Evolutionary conservation across 1,140 invertebrate genomes (phyloP), one percentile per base, ranked within the genome.

Genomic region (Lucilia cuprina): DNA sequence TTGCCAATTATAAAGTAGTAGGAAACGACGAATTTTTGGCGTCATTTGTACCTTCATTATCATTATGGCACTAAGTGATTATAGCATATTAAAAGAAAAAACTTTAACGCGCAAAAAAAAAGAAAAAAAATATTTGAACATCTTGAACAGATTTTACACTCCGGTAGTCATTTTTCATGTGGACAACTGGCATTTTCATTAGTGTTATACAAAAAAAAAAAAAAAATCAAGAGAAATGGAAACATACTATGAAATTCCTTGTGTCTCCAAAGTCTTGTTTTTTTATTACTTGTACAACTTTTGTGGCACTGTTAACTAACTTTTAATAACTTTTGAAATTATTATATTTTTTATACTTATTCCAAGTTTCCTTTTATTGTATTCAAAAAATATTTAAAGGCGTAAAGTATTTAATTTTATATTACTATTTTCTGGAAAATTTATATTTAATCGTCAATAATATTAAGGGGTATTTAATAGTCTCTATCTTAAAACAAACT

Each of bases 151-250:
- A 70, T 70, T 70, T 70, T 70, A 21, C 65, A 21, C 65, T 70
- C 65, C 65, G 65, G 65, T 70, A 70, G 65, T 70, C 65, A 70
- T 70, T 70, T 70, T 70, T 70, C 65, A 70, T 70, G 65, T 70
- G 65, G 65, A 70, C 65, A 70, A 70, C 65, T 70, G 65, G 65
- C 2, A 70, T 70, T 70, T 70, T 70, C 65, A 70, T 70, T 70
- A 70, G n/a, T 70, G 65, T 70, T 19, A 70, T 21, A 70, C 65
- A 21, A 55, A 55, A 55, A 55, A 55, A 55, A 55, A 41, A 5
- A 55, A 55, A 55, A 55, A 55, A 70, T 21, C 19, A 65, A 12
- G 7, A 65, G 50, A 55, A 65, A 65, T 65, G 60, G n/a, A 65
- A 65, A 19, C 17, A 65, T 3, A 21, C 60, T 65, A 12, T 14